Base-by-base conservation (phyloP, 2,888 invertebrate genomes). In the Charanyca ferruginea region DNA sequence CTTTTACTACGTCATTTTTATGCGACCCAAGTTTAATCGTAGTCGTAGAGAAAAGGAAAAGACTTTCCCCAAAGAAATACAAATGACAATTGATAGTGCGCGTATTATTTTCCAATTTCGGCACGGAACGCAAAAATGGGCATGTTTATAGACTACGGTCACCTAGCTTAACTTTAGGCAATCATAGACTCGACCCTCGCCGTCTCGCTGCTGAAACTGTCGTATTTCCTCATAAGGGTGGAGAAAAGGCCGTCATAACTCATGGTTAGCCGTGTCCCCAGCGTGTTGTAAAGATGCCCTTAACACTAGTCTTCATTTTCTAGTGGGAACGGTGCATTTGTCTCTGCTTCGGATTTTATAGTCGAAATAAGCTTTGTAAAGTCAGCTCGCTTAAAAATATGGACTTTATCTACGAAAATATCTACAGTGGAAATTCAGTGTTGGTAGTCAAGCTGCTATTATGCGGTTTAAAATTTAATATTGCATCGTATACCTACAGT, bases 211-310 rank as follows among this genome's bases (percentile, higher is more conserved):
- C 86, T 86, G 90, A 90, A 93, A 92, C 92, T 94, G 93, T 93
- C 94, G 94, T 95, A 94, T 94, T 94, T 95, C 92, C 94, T 95
- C 94, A 94, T 95, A 94, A 94, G 93, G 93, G 91, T 87, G 93
- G 91, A 90, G 93, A 92, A 91, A 94, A 93, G 92, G 92, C 93
- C 91, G 87, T 91, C 92, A 94, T 95, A 95, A 94, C 89, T 95
- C 91, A 94, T 89, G 85, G 93, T 95, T 94, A 95, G 91, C 84
- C 85, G 82, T 88, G 90, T 93, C 94, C 94, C 94, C 83, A 84
- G 94, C 86, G 94, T 92, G 92, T 92, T 93, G 93, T 95, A 94
- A 94, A 94, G 93, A 94, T 93, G 94, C 93, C 94, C 94, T 95
- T 93, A 94, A 91, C 93, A 94, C 94, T 92, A 94, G 93, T 94